These are phyloP conservation scores for Eupithecia abbreviata DNA, from an alignment of 2,888 invertebrate species.

Conservation along the genomic window DNA sequence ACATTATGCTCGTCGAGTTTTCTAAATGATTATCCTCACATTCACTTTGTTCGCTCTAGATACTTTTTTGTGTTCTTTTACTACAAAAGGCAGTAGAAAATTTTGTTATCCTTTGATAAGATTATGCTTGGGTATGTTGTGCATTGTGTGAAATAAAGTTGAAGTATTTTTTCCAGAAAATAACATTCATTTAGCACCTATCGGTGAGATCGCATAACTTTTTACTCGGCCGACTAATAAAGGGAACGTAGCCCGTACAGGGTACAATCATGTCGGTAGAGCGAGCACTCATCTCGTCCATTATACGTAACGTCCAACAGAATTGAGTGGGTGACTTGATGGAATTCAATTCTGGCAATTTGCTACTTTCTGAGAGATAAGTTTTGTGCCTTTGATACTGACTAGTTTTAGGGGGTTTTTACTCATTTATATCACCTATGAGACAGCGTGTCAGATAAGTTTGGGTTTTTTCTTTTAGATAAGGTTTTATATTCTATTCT, in stretches of 20 bases:
- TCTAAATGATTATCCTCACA: conserved; percentile 31
- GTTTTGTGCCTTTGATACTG: conserved; percentile 42
- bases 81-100: background rate
- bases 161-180: background rate
- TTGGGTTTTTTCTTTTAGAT: background rate
- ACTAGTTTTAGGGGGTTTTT: conserved; percentile 27
- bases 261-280: conserved; percentile 45
- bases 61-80: background rate
- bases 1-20: conserved; percentile 31
- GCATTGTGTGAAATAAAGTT: background rate
- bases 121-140: background rate
- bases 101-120: background rate
- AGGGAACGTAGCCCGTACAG: conserved; percentile 36
- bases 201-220: conserved; percentile 31
- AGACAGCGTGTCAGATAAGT: background rate
- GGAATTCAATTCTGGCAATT: conserved; percentile 48
- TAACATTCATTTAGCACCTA: conserved; percentile 21
- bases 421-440: conserved; percentile 15
- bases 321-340: conserved; percentile 48
- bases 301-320: conserved; percentile 47
- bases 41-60: conserved; percentile 21
- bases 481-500: background rate
- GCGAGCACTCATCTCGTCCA: conserved; percentile 47
- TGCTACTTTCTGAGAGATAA: conserved; percentile 45
- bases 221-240: conserved; percentile 34